Conservation (phyloP, 2,113 vertebrate genomes). For the Pantherophis guttatus region DNA sequence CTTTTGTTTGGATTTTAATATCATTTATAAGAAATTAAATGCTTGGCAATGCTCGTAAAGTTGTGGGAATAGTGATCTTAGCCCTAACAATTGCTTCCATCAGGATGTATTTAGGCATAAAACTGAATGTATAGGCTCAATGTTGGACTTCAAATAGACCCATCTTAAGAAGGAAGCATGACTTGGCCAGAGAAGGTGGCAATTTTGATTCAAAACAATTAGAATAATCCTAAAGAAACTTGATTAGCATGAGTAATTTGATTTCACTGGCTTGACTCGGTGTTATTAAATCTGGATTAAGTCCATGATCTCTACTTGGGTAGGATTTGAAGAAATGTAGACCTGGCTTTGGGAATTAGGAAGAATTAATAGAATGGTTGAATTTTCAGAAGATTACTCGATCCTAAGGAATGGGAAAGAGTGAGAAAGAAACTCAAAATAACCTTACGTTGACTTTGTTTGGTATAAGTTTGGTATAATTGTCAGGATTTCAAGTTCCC, state of each 20-base stretch:
- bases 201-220: background rate
- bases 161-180: background rate
- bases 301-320: background rate
- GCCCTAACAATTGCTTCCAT: background rate
- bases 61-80: background rate
- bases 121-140: background rate
- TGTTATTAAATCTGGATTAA: background rate
- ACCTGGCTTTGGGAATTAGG: background rate
- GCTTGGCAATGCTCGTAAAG: background rate
- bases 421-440: background rate
- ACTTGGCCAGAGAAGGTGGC: background rate
- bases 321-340: background rate
- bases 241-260: background rate
- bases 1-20: background rate
- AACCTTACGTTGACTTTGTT: background rate
- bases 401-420: background rate
- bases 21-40: background rate
- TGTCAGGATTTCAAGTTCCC: background rate
- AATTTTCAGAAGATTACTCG: background rate
- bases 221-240: background rate
- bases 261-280: background rate
- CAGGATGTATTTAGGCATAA: background rate
- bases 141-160: background rate
- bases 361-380: background rate
- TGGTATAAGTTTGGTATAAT: background rate